Conservation (phyloP, 2,113 vertebrate species). For the Amazona vittata region DNA sequence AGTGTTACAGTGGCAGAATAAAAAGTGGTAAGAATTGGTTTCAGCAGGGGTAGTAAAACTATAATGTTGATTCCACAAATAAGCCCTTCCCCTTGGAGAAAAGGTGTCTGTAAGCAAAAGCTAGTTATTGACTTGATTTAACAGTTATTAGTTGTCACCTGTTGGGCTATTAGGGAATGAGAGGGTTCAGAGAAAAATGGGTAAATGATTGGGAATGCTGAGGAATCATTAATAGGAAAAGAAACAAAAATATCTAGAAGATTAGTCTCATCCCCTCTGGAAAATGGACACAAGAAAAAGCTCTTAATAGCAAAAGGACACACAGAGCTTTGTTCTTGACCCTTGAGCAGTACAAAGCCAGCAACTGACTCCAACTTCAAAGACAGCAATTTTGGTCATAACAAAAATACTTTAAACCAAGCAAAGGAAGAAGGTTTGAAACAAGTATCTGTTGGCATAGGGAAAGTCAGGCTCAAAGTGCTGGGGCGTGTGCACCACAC, state of each 20-base stretch:
- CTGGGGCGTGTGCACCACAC: not conserved
- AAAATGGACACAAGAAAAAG: not conserved
- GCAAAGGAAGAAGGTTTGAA: not conserved
- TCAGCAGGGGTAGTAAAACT: not conserved
- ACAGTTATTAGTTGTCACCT: not conserved
- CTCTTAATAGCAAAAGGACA: not conserved
- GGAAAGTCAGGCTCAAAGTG: not conserved
- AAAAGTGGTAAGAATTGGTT: not conserved
- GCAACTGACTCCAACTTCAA: not conserved
- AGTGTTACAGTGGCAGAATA: not conserved
- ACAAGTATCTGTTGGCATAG: not conserved
- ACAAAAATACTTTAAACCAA: not conserved
- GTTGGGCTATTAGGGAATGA: not conserved
- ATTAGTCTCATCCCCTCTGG: not conserved
- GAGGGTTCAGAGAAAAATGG: not conserved
- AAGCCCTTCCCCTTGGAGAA: not conserved
- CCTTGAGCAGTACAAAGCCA: not conserved
- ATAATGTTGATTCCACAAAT: not conserved
- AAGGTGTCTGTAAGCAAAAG: not conserved
- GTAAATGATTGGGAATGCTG: not conserved
- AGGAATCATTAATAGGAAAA: not conserved
- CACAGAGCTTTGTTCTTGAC: not conserved
- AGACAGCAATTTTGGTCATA: not conserved
- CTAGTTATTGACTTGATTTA: not conserved
- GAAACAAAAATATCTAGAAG: not conserved